phyloP scores from a whole-genome alignment of 2,797 vertebrate genomes.

The Lindbergichthys nudifrons region DNA sequence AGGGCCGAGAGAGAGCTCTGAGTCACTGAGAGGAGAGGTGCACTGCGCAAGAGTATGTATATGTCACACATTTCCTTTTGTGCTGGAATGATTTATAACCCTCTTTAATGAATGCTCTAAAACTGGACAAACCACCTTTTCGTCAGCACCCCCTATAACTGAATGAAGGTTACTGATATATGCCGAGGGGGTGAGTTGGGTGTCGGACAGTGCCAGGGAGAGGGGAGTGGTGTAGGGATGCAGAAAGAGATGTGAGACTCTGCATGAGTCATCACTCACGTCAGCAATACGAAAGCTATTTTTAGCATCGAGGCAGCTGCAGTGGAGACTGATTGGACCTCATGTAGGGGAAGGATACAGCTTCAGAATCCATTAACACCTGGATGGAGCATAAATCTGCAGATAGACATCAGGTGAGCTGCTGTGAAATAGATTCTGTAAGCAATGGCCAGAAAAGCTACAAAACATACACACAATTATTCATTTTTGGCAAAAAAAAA shows the following conservation, averaged over 20 bases:
- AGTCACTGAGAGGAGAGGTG: constrained; percentile 12
- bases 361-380: constrained; percentile 53
- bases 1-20: neutral
- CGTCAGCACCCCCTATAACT: neutral
- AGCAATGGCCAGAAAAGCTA: neutral
- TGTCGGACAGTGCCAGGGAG: constrained; percentile 27
- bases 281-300: constrained; percentile 79
- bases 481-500: neutral
- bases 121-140: neutral
- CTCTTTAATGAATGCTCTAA: constrained; percentile 4
- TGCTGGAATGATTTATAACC: neutral
- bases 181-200: constrained; percentile 13
- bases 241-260: constrained; percentile 47
- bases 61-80: constrained; percentile 9
- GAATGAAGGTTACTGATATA: constrained; percentile 11
- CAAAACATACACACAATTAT: neutral
- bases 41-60: constrained; percentile 24
- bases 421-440: neutral
- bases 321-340: constrained; percentile 66
- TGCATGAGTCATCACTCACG: constrained; percentile 78
- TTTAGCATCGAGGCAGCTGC: constrained; percentile 72
- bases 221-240: constrained; percentile 28
- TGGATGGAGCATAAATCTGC: constrained; percentile 32
- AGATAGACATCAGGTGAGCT: neutral
- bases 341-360: constrained; percentile 47